Evolutionary conservation across 2,113 vertebrate genomes (phyloP), one percentile per base, ranked within the genome.

Genomic region (Corythaeola cristata): DNA sequence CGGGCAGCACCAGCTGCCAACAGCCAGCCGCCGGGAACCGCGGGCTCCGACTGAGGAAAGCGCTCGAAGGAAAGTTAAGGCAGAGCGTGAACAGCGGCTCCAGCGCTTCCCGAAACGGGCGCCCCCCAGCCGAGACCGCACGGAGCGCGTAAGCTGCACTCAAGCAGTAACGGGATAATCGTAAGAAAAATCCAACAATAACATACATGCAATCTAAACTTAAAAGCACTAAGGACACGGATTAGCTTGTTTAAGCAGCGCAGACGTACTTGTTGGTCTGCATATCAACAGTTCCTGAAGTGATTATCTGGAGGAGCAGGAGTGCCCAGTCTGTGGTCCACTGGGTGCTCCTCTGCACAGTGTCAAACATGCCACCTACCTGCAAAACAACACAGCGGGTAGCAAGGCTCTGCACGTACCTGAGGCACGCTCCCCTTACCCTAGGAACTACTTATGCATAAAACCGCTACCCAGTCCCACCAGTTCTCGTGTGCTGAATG

Each of bases 311-410:
- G 12, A 98, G 98, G 7, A 98, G 98, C 13, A 98, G 95, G 32
- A 98, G 97, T 8, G 98, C 98, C 98, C 98, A 98, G 74, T 98
- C 98, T 3, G 98, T 95, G 12, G 98, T 98, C 95, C 98, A 97
- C 64, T 98, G 98, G 10, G 96, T 97, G 47, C 98, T 98, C 66
- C 98, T 96, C 96, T 98, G 98, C 24, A 98, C 98, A 0, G 98
- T 98, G 72, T 97, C 98, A 83, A 98, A 98, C 98, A 97, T 98
- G 35, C 98, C 98, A 45, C 98, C 98, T 4, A 98, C 98, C 98
- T 44, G 64, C 28, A 78, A 69, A 87, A 63, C 6, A 91, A 53
- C 1, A 76, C 22, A 30, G 64, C 14, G 11, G 37, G 15, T 1
- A 16, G 72, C 69, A 53, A 15, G 55, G 78, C 63, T 63, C 68